Evolutionary conservation across 2,888 invertebrate genomes (phyloP), one percentile per base, ranked within the genome.

Genomic region (Endomychus coccineus): DNA sequence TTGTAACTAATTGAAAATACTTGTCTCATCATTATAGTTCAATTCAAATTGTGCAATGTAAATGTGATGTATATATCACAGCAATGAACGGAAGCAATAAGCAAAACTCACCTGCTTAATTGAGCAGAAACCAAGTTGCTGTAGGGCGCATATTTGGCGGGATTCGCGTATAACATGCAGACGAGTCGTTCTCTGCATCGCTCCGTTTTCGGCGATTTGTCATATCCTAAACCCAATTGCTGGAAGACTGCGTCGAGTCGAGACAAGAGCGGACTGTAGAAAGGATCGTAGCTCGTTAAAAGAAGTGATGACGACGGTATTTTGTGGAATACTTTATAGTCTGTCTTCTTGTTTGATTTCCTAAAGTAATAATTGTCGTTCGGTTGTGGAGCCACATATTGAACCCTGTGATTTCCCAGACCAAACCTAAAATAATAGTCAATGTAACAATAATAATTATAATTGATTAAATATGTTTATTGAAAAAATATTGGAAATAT

Each of bases 101-200:
- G n/a, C n/a, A n/a, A 23, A 38, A 45, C 47, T 70, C 66, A 84
- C 84, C 85, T 80, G 69, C 89, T 89, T 31, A 90, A 66, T 54
- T 90, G 89, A 0, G 88, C 88, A 1, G 89, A 90, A 5, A 90
- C 80, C 37, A 90, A 71, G 63, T 90, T 90, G 55, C 88, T 89
- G 58, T 85, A 89, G 0, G 90, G 90, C 0, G 89, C 88, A 61
- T 83, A 90, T 60, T 88, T 85, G 3, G 87, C 85, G 0, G 90
- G 90, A 57, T 80, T 85, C 28, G 83, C 75, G 64, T 90, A 90
- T 85, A 90, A 89, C 46, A 85, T 74, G 56, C 90, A 90, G 16
- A 90, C 83, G 4, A 88, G 74, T 54, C 86, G 78, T 58, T 89
- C 88, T 9, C 88, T 69, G 55, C 90, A 90, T 0, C 73, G 66